A percentile compares a stretch with the other conserved stretches of the same genome.
Conservation (phyloP, 2,797 vertebrate genomes). For the Catharus ustulatus region DNA sequence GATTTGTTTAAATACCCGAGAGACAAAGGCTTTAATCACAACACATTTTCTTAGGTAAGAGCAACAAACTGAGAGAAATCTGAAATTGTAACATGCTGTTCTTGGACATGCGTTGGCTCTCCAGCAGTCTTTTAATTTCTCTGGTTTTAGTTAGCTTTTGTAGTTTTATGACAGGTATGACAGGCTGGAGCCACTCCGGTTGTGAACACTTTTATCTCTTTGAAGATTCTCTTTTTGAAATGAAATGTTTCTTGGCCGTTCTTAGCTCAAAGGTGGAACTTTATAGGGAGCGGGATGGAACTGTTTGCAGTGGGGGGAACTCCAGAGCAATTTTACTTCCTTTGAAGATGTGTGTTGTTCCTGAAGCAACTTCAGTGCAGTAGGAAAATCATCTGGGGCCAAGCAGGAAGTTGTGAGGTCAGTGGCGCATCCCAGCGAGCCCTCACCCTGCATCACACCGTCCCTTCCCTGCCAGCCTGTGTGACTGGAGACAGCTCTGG, state of each 20-base stretch:
- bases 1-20: neutral
- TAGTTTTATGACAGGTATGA: neutral
- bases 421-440: rapidly evolving
- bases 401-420: neutral
- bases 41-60: neutral
- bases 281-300: neutral
- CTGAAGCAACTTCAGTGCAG: neutral
- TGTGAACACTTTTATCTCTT: constrained; percentile 38
- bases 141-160: neutral
- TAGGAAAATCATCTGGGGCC: neutral
- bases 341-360: constrained; percentile 12
- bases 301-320: neutral
- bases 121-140: neutral
- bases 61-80: neutral
- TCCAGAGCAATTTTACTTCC: neutral
- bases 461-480: neutral
- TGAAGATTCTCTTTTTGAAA: constrained; percentile 57
- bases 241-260: neutral
- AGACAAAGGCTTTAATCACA: constrained; percentile 7
- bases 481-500: neutral
- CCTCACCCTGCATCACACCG: rapidly evolving
- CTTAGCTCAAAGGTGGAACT: constrained; percentile 24
- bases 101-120: neutral
- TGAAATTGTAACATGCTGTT: neutral
- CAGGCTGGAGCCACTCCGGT: constrained; percentile 47